These are phyloP conservation scores for Tetraneura akinire DNA, from an alignment of 1,140 invertebrate genomes.

Conservation along the genomic window DNA sequence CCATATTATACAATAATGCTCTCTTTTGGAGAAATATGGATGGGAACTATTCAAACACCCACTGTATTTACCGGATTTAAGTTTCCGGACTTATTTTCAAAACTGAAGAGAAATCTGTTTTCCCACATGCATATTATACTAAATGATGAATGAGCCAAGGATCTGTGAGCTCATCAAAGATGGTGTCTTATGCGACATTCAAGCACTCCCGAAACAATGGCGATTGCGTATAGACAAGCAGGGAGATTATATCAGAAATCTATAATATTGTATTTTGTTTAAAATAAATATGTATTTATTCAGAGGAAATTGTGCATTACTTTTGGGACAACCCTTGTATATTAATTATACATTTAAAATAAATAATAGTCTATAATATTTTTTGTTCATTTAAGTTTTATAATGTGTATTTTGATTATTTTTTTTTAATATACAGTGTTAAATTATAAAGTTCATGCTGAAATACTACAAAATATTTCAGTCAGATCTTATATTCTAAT, in stretches of 20 bases:
- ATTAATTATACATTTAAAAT: too few species aligned
- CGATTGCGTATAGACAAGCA: neutral
- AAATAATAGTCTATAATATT: too few species aligned
- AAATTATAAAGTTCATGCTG: too few species aligned
- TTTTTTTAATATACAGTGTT: too few species aligned
- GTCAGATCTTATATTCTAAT: too few species aligned
- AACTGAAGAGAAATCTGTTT: neutral
- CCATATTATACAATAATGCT: neutral
- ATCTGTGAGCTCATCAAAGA: neutral
- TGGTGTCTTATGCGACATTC: neutral
- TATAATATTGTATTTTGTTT: neutral
- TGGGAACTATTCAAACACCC: neutral
- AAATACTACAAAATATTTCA: too few species aligned
- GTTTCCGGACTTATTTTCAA: neutral
- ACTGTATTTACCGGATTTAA: neutral
- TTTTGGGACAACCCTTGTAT: constrained; percentile 1
- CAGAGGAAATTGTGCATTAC: constrained; percentile 12
- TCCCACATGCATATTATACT: neutral
- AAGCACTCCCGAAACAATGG: neutral
- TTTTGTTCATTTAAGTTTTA: too few species aligned
- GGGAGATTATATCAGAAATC: neutral
- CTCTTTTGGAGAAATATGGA: constrained; percentile 4
- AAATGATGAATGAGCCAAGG: constrained; percentile 7
- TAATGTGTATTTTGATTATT: too few species aligned
- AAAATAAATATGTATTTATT: neutral